These are phyloP conservation scores for Parotocinclus haroldoi DNA, from an alignment of 2,797 vertebrate species.

Conservation along the genomic window DNA sequence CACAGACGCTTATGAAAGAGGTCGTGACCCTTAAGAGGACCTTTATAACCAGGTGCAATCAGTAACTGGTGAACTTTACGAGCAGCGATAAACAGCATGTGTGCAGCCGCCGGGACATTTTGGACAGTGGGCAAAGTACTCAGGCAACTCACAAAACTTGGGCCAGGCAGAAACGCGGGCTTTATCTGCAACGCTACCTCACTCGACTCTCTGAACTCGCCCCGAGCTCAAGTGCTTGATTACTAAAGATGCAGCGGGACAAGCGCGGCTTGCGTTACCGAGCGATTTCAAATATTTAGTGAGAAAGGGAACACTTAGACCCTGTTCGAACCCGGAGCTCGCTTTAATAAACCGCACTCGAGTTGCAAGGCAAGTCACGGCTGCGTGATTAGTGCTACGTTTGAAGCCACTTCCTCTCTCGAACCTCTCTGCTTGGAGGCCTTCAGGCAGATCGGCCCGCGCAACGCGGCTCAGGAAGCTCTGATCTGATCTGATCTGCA, in stretches of 20 bases:
- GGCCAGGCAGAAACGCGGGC: not conserved
- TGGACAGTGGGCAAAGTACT: conserved; percentile 19
- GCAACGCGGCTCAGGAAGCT: not conserved
- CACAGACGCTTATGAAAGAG: too few species aligned
- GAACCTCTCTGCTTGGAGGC: not conserved
- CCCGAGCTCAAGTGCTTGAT: not conserved
- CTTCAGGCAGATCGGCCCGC: not conserved
- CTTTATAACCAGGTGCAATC: not conserved
- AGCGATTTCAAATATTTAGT: conserved; percentile 11
- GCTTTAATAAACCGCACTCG: too few species aligned
- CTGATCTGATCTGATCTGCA: conserved; percentile 54
- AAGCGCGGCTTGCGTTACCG: not conserved
- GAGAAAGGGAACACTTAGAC: not conserved
- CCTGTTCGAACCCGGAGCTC: too few species aligned
- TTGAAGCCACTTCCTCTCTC: not conserved
- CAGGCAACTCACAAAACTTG: not conserved
- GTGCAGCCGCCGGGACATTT: not conserved
- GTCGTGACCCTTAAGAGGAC: not conserved
- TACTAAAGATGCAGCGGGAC: not conserved
- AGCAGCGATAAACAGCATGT: not conserved
- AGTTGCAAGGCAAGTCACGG: not conserved
- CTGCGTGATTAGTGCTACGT: not conserved
- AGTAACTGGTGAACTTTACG: conserved; percentile 11
- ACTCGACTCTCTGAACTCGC: too few species aligned
- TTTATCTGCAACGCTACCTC: not conserved